Percentiles rank a stretch among this genome's conserved stretches.
phyloP scores from a whole-genome alignment of 2,888 invertebrate species.

The Rotaria macrura region DNA sequence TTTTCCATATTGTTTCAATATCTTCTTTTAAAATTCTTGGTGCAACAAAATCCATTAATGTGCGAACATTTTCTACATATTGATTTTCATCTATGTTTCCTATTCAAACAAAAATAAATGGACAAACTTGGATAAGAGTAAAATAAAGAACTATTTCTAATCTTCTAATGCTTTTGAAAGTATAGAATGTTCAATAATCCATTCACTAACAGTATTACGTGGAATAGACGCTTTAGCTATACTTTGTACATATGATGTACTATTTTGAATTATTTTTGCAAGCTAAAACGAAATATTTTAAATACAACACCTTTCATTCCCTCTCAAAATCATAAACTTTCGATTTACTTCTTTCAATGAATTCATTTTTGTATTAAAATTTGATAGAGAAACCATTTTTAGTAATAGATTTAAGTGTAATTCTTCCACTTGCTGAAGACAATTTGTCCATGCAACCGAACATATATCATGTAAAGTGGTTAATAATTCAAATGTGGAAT shows the following conservation, averaged over 20 bases:
- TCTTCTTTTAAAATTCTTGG: slow-evolving; percentile 51
- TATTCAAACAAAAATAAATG: slow-evolving; percentile 36
- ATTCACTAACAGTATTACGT: slow-evolving; percentile 48
- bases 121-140: not conserved
- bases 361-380: slow-evolving; percentile 54
- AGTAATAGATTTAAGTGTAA: slow-evolving; percentile 48
- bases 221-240: slow-evolving; percentile 40
- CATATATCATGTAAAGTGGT: slow-evolving; percentile 50
- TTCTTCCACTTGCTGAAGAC: slow-evolving; percentile 47
- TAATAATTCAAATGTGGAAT: slow-evolving; percentile 48
- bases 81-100: slow-evolving; percentile 53
- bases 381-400: slow-evolving; percentile 52
- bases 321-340: too few relatives aligned
- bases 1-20: slow-evolving; percentile 52
- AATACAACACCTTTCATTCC: too few relatives aligned
- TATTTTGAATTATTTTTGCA: slow-evolving; percentile 49
- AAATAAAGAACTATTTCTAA: not conserved
- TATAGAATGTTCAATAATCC: slow-evolving; percentile 51
- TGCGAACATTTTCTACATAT: slow-evolving; percentile 53
- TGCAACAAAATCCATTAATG: slow-evolving; percentile 53
- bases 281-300: slow-evolving; percentile 39
- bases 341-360: slow-evolving; percentile 51
- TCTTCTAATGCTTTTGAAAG: slow-evolving; percentile 53
- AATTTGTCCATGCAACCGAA: slow-evolving; percentile 48
- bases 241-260: slow-evolving; percentile 37